Evolutionary conservation across 2,113 vertebrate genomes (phyloP).

Genomic region (Girardinichthys multiradiatus): DNA sequence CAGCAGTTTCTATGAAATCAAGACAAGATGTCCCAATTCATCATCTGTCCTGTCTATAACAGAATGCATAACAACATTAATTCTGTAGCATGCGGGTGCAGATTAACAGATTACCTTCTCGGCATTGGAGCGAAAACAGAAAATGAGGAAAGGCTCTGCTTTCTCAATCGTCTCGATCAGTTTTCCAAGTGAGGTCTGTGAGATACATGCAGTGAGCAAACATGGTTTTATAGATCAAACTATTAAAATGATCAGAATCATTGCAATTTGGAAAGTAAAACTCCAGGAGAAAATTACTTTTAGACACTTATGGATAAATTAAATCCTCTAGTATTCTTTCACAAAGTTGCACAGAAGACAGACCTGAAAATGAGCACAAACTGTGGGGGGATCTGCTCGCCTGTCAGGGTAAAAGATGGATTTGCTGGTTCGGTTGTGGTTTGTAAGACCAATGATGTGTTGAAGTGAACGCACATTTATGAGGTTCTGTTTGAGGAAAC

Average conservation of each 20-base stretch:
- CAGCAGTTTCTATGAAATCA: constrained; percentile 85
- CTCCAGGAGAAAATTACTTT: background rate
- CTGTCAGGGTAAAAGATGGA: constrained; percentile 87
- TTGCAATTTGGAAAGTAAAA: too few species aligned
- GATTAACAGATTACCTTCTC: constrained; percentile 83
- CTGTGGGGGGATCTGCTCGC: constrained; percentile 87
- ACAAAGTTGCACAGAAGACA: constrained; percentile 17
- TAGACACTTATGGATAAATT: background rate
- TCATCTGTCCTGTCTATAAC: background rate
- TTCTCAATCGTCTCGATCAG: constrained; percentile 86
- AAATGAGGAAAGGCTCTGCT: constrained; percentile 92
- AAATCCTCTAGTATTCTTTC: background rate
- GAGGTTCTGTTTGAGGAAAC: constrained; percentile 83
- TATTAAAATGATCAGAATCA: background rate
- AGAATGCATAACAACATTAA: background rate
- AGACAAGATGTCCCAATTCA: background rate
- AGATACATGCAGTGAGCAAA: constrained; percentile 7
- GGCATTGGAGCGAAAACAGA: constrained; percentile 91
- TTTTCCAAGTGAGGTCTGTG: constrained; percentile 88
- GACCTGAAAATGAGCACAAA: constrained; percentile 93
- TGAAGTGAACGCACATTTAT: constrained; percentile 89
- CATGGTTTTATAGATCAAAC: background rate
- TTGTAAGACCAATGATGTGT: constrained; percentile 86
- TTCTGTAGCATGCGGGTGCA: background rate
- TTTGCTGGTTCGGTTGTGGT: constrained; percentile 88